Conservation (phyloP, 2,113 vertebrate genomes). For the Lucifuga dentata region DNA sequence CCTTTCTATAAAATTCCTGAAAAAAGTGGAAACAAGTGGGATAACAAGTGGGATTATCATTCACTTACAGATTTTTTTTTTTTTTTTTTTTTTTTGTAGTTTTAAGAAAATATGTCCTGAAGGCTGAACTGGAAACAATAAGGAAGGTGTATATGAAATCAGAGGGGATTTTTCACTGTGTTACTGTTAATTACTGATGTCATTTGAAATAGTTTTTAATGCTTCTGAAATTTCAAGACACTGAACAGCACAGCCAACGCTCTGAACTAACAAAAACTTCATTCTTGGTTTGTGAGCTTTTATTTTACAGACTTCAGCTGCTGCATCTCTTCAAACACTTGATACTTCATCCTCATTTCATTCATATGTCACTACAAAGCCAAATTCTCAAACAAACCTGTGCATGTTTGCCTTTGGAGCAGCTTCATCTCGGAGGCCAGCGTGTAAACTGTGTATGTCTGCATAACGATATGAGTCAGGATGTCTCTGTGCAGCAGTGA, state of each 20-base stretch:
- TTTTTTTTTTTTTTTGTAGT: too few relatives aligned
- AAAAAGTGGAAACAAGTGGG: too few relatives aligned
- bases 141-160: background rate
- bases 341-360: conserved; percentile 33
- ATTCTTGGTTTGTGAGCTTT: conserved; percentile 34
- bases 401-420: conserved; percentile 9
- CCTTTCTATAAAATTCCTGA: background rate
- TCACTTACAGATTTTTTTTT: too few relatives aligned
- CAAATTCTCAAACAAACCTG: background rate
- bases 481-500: conserved; percentile 4
- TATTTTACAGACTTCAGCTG: conserved; percentile 30
- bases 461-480: conserved; percentile 25
- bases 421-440: conserved; percentile 4
- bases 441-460: conserved; percentile 42
- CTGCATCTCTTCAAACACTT: conserved; percentile 40
- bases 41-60: too few relatives aligned
- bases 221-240: conserved; percentile 27
- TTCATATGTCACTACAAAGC: background rate
- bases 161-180: background rate
- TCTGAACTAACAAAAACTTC: conserved; percentile 29
- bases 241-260: conserved; percentile 15
- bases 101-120: background rate
- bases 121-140: background rate
- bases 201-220: conserved; percentile 4
- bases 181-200: conserved; percentile 9